Conservation (phyloP, 1,140 invertebrate species). For the Oreohelix idahoensis region DNA sequence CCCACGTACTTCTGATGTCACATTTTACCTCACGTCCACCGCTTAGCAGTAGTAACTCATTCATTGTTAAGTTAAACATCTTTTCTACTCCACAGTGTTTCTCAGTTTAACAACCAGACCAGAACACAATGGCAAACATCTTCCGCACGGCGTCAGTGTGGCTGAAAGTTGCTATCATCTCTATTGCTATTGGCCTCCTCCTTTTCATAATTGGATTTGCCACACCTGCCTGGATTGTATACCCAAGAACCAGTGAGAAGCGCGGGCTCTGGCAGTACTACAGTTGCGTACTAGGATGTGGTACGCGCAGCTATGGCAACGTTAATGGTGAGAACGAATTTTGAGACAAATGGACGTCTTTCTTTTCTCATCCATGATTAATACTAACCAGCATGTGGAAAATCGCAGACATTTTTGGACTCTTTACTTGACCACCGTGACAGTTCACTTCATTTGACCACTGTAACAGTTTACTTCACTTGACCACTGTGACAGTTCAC, state of each 20-base stretch:
- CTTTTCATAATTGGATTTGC: constrained; percentile 58
- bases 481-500: too few relatives aligned
- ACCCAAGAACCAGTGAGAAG: background rate
- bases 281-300: background rate
- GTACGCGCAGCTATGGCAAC: background rate
- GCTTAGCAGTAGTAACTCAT: too few relatives aligned
- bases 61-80: too few relatives aligned
- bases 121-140: constrained; percentile 25
- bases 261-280: constrained; percentile 16
- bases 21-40: too few relatives aligned
- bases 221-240: constrained; percentile 51
- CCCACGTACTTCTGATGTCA: too few relatives aligned
- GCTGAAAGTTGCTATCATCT: constrained; percentile 50
- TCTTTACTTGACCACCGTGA: too few relatives aligned
- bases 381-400: too few relatives aligned
- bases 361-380: too few relatives aligned
- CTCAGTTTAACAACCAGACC: background rate
- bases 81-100: background rate
- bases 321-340: background rate
- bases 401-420: too few relatives aligned
- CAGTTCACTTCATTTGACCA: too few relatives aligned
- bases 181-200: constrained; percentile 43
- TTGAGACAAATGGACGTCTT: too few relatives aligned
- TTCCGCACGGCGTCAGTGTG: constrained; percentile 36
- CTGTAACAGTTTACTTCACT: too few relatives aligned